Evolutionary conservation across 2,797 vertebrate genomes (phyloP), one percentile per base, ranked within the genome.

Genomic region (Poecilia picta): DNA sequence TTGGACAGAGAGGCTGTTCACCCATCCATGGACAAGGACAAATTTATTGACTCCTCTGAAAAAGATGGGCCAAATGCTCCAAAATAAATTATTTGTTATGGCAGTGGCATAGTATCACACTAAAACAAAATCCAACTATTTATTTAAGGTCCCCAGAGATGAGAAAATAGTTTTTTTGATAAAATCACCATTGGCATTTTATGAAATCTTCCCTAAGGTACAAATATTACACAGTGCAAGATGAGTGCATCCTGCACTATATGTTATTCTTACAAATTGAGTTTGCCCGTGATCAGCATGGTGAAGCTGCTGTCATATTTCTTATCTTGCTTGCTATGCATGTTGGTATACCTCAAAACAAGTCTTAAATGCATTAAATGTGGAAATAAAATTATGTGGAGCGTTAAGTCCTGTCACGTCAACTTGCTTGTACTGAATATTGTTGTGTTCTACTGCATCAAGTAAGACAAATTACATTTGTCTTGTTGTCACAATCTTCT

Each of bases 1-100:
- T 45, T 83, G 68, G 83, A 84, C 16, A 49, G 31, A 39, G 72
- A 55, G 31, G 71, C 45, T 49, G 57, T 72, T 64, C 74, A 64
- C 57, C 66, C 64, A 36, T 71, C 68, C 41, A 46, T 7, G 25
- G 41, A 71, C 13, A 36, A 71, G 41, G 41, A 45, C 39, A 71
- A 15, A 71, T 28, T 8, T 45, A 71, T 45, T 71, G 64, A 10
- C 64, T 23, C 18, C 33, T 66, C 33, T 71, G 41, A n/a, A 45
- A 71, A 71, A n/a, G 25, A 45, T 70, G 66, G 66, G 5, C 66
- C 41, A 25, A 70, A 41, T 2, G 2, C 64, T 25, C 36, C 13
- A 41, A 68, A 68, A 39, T 45, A 66, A 66, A 66, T 66, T 10
- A 71, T n/a, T 43, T 71, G 10, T 45, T 71, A 45, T 45, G 23